phyloP scores from a whole-genome alignment of 2,888 invertebrate genomes.

The Hyposoter didymator region DNA sequence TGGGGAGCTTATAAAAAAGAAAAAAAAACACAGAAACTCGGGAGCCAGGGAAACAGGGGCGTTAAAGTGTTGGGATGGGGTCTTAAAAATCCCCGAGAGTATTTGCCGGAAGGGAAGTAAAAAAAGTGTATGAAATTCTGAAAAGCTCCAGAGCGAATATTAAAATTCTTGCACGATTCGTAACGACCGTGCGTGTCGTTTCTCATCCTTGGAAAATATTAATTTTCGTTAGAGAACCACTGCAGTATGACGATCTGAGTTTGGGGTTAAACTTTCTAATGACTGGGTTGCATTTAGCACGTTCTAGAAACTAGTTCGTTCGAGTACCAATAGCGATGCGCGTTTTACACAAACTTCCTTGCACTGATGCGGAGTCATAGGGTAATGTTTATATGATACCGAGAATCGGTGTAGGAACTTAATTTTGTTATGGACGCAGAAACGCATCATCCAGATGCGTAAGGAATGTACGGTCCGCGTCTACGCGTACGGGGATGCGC shows the following conservation, averaged over 20 bases:
- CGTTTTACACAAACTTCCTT: not conserved
- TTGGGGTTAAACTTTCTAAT: conserved; percentile 45
- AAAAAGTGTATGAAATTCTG: not conserved
- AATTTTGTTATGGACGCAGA: not conserved
- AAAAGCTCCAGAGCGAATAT: not conserved
- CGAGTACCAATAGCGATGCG: conserved; percentile 13
- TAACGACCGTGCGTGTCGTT: not conserved
- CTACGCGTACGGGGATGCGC: not conserved
- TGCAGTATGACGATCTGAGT: not conserved
- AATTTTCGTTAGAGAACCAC: not conserved
- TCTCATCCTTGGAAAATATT: not conserved
- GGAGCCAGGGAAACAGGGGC: no score
- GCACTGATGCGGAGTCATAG: conserved; percentile 43
- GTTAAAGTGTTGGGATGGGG: no score
- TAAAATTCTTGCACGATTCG: not conserved
- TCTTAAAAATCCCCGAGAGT: no score
- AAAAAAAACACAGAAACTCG: no score
- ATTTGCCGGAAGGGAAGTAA: no score
- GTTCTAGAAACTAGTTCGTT: conserved; percentile 37
- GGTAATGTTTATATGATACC: conserved; percentile 38
- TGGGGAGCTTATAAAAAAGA: no score
- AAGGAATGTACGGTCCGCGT: not conserved
- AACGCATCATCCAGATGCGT: conserved; percentile 6
- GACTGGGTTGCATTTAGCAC: conserved; percentile 29
- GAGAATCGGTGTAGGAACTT: conserved; percentile 27